Evolutionary conservation across 2,113 vertebrate genomes (phyloP).

Genomic region (Dipodomys ordii): DNA sequence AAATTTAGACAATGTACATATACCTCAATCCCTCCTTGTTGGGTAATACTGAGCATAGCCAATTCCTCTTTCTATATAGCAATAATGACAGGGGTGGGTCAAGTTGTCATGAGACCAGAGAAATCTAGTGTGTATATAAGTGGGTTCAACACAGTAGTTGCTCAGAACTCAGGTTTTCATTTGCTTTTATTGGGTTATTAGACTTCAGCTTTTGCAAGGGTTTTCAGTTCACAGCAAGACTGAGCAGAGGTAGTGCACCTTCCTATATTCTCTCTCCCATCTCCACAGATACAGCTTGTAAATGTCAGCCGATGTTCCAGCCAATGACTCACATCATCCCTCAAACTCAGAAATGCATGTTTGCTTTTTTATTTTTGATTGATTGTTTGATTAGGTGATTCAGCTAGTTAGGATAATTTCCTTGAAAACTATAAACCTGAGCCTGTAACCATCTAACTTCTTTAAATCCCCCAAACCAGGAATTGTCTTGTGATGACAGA

Average conservation of each 20-base stretch:
- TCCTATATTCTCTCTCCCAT: neutral
- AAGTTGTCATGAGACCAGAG: neutral
- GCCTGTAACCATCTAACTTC: neutral
- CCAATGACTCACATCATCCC: neutral
- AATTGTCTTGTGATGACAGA: neutral
- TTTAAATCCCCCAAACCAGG: slow-evolving; percentile 2
- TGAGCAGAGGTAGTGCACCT: neutral
- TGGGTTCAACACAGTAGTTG: neutral
- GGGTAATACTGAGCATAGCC: too few relatives aligned
- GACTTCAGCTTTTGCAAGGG: neutral
- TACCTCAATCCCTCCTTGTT: neutral
- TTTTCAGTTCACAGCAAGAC: slow-evolving; percentile 31
- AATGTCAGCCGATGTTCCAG: neutral
- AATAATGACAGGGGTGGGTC: neutral
- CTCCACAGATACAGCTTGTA: neutral
- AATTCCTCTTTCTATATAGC: neutral
- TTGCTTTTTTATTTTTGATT: neutral
- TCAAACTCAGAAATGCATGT: neutral
- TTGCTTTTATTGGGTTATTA: neutral
- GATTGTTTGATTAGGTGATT: neutral
- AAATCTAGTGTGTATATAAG: neutral
- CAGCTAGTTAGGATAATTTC: slow-evolving; percentile 12
- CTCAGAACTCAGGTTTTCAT: neutral
- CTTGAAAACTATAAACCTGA: neutral
- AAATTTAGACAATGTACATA: neutral